Base-by-base conservation (phyloP, 2,797 vertebrate genomes). In the Apogon talboti region DNA sequence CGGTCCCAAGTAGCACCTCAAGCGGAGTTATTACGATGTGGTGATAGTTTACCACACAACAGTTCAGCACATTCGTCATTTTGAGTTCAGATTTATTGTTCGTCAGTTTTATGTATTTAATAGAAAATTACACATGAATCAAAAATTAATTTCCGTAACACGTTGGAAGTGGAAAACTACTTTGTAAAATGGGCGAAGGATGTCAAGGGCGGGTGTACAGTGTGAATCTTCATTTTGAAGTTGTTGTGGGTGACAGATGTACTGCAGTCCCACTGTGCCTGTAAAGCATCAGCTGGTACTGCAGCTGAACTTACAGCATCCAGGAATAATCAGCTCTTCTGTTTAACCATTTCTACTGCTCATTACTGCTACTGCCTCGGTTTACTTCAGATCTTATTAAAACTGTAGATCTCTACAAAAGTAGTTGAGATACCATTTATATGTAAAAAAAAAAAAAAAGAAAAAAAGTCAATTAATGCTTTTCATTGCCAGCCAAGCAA, bases 21-120 rank as follows among this genome's bases (percentile, higher is more conserved):
- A 63, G 55, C 30, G 57, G 24, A 63, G 41, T 59, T 74, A 70
- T 53, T 73, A 76, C 56, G 64, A 19, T 65, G 33, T 43, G 40
- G 44, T 56, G 54, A 67, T 45, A 51, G 19, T 64, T 73, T 71
- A 66, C 52, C n/a, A 47, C 35, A 45, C 42, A 50, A 37, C 45
- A 66, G 3, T 16, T 63, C 19, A 45, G 7, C 40, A 16, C 24
- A 48, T 42, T 35, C 16, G 47, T 10, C 41, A 7, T 45, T 24
- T 53, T 18, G 14, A 15, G 6, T 47, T 62, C 42, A 8, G 7
- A 42, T 56, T 43, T 15, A 44, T 55, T 64, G 50, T 52, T 38
- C 8, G 35, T 24, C 7, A 4, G 0, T 44, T 33, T 52, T 48
- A 28, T 52, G 2, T 55, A 56, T 73, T 62, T 16, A 44, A 28